Base-by-base conservation (phyloP, 1,140 invertebrate species). In the Gryon sp. region DNA sequence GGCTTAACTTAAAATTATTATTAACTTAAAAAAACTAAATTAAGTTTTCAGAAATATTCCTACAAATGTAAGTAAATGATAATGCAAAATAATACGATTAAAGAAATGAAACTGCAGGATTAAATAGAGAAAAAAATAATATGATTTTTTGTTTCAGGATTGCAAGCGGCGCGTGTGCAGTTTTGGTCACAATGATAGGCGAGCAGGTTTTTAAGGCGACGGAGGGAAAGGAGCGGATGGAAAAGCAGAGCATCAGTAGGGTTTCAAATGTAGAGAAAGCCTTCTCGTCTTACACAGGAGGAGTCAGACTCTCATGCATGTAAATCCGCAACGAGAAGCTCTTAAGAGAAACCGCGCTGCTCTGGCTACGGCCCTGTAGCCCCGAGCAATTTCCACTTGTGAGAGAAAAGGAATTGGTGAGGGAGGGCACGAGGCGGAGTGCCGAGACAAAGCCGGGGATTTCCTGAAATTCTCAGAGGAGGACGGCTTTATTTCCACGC, bases 381-480 rank as follows among this genome's bases (percentile, higher is more conserved):
- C 79, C 70, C 73, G 69, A 80, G 80, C 83, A 78, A 34, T 79
- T 70, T 76, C 79, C 79, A 82, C 80, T 84, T 78, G 74, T 73
- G 72, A 78, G 57, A 81, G 83, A 57, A 41, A 59, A 48, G 53
- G 20, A 12, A 18, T 14, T 36, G 1, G 2, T n/a, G 78, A 19
- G 30, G 50, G 45, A 8, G 26, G 50, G 62, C 9, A 38, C 16
- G 38, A 14, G 24, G 6, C 8, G 36, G 40, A 38, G 63, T 20
- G 50, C 80, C 78, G 83, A 84, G 80, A 86, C 84, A 86, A 85
- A 86, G 78, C 78, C 79, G 74, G 34, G 81, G 81, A 83, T 85
- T 84, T 81, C 77, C 75, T 63, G 78, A 85, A 80, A 84, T 82
- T 84, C 83, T 81, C 81, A 83, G 68, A 82, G 80, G n/a, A 80